Evolutionary conservation across 2,113 vertebrate species (phyloP), one percentile per base, ranked within the genome.

Genomic region (Astatotilapia flaviijosephi): DNA sequence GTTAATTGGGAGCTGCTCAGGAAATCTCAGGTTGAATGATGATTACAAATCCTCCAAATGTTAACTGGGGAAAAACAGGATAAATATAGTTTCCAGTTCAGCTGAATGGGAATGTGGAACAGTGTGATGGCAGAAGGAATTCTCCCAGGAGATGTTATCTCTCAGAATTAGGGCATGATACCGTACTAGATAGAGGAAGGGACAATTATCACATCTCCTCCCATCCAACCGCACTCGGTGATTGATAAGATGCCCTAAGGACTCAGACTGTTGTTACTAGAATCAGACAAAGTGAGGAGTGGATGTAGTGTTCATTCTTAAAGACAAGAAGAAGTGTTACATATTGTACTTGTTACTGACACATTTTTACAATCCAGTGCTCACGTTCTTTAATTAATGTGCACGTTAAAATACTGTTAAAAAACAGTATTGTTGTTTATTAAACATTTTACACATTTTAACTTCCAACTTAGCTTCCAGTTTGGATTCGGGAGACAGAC

Each of bases 1-100:
- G 95, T 96, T 96, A 97, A 97, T 97, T 96, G 92, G 91, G 90
- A 96, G 94, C 93, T 91, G 91, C 93, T 95, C 87, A 87, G 89
- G 33, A 94, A 95, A 95, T 96, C 95, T 96, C 94, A 94, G 92
- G 95, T 96, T 95, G 94, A 95, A 93, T 92, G 93, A 96, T 92
- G 95, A 96, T 96, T 94, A 95, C 93, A 93, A 96, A 94, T 92
- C 91, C 90, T 92, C 93, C 88, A 93, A 94, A 96, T 94, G 93
- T 94, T 95, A 94, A 91, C 70, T 49, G 56, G 42, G 75, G 40
- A 40, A 86, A 89, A 89, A 82, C n/a, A 51, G 79, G 86, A 95
- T 95, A 95, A 96, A 95, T 95, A 93, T 96, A 96, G 93, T 88
- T 85, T 87, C 82, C 90, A 93, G 88, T 86, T 82, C 17, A 84